Evolutionary conservation across 2,888 invertebrate genomes (phyloP).

Genomic region (Dioctria rufipes): DNA sequence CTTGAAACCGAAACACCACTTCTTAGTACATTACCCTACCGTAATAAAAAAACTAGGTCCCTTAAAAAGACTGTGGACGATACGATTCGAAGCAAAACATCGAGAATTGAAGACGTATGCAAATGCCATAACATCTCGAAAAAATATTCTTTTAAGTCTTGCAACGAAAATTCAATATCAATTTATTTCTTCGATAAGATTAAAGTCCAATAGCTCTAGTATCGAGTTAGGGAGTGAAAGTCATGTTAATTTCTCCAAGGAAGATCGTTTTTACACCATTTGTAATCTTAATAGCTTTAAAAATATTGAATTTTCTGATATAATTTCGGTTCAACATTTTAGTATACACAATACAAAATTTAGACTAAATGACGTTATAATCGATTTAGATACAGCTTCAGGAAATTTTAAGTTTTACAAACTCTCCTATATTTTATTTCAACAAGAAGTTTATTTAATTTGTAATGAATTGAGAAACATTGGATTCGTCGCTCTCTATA

Average conservation of each 20-base stretch:
- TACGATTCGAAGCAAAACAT: conserved; percentile 57
- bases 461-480: neutral
- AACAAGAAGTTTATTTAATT: neutral
- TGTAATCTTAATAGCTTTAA: no score
- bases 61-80: conserved; percentile 55
- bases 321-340: no score
- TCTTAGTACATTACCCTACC: conserved; percentile 56
- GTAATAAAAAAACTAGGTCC: conserved; percentile 56
- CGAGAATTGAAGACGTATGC: conserved; percentile 52
- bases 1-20: no score
- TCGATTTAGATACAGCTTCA: neutral
- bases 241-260: neutral
- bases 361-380: no score
- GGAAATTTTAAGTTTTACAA: neutral
- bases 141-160: conserved; percentile 56
- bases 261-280: no score
- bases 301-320: no score
- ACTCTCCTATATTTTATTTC: neutral
- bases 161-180: conserved; percentile 51
- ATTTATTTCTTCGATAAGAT: neutral
- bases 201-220: neutral
- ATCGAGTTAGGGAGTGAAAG: neutral
- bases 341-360: no score
- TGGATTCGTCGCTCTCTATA: neutral
- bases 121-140: conserved; percentile 54